Percentiles rank a stretch among this genome's conserved stretches.
Evolutionary conservation across 1,140 invertebrate genomes (phyloP).

Genomic region (Panulirus ornatus): DNA sequence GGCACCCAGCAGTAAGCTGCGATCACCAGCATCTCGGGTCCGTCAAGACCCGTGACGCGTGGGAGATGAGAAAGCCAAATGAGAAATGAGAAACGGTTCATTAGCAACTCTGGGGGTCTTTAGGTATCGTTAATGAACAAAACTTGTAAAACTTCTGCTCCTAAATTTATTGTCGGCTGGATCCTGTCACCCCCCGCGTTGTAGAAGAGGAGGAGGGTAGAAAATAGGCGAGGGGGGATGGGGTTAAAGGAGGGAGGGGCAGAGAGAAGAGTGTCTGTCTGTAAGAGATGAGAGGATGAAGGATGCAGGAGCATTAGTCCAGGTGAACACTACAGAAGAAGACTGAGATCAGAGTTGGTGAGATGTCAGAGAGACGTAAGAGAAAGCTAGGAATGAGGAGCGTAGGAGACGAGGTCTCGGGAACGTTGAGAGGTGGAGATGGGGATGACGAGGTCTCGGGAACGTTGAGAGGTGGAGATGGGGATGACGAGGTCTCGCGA

Average conservation of each 20-base stretch:
- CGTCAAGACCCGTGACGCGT: too few species aligned
- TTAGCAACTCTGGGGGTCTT: conserved; percentile 32
- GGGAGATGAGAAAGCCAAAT: not conserved
- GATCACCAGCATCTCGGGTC: too few species aligned
- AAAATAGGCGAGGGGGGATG: not conserved
- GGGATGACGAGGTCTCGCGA: too few species aligned
- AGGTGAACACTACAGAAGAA: too few species aligned
- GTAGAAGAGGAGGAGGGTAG: not conserved
- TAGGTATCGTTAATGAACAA: conserved; percentile 53
- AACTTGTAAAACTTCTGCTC: conserved; percentile 59
- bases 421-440: too few species aligned
- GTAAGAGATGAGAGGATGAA: not conserved
- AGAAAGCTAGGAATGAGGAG: not conserved
- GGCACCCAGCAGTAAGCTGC: too few species aligned
- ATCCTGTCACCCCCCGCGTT: not conserved
- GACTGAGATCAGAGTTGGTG: too few species aligned
- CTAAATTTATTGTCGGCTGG: conserved; percentile 43
- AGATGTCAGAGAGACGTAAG: not conserved
- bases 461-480: too few species aligned
- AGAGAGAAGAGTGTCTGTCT: not conserved
- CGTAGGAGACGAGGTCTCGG: too few species aligned
- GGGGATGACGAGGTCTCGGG: too few species aligned
- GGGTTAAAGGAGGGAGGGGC: conserved; percentile 1
- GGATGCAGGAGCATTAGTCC: not conserved
- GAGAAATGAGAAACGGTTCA: conserved; percentile 43